Evolutionary conservation across 2,797 vertebrate genomes (phyloP).

Genomic region (Argentina silus): DNA sequence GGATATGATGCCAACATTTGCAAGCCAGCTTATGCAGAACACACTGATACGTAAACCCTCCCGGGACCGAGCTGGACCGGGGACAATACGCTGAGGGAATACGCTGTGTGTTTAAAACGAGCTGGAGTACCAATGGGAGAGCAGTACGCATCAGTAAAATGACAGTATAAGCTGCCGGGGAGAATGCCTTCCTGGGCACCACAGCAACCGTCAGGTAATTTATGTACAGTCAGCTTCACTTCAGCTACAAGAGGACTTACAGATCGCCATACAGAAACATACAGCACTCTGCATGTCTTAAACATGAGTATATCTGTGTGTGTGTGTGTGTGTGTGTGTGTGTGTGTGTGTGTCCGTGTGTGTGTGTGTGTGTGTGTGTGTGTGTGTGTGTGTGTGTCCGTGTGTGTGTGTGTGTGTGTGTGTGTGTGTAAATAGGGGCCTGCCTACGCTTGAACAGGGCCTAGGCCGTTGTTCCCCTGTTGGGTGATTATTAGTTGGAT

Average conservation of each 20-base stretch:
- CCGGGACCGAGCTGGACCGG: no score
- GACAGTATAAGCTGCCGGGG: no score
- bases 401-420: slow-evolving; percentile 20
- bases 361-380: not conserved
- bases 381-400: slow-evolving; percentile 3
- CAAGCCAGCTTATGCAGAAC: no score
- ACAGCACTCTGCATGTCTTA: not conserved
- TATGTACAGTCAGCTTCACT: not conserved
- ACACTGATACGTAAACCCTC: no score
- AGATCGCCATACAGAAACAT: not conserved
- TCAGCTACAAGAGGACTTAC: not conserved
- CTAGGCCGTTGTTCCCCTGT: slow-evolving; percentile 33
- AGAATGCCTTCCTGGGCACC: no score
- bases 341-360: not conserved
- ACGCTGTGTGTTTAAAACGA: slow-evolving; percentile 1
- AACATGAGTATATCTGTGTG: slow-evolving; percentile 15
- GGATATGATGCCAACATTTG: no score
- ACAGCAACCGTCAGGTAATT: no score
- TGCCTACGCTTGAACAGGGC: slow-evolving; percentile 4
- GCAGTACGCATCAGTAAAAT: no score
- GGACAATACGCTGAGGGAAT: not conserved
- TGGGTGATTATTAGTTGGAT: slow-evolving; percentile 57
- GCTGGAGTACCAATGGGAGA: not conserved
- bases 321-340: slow-evolving; percentile 7
- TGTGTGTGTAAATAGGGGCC: slow-evolving; percentile 11